Conservation (phyloP, 1,140 invertebrate species). For the Drosophila takahashii region DNA sequence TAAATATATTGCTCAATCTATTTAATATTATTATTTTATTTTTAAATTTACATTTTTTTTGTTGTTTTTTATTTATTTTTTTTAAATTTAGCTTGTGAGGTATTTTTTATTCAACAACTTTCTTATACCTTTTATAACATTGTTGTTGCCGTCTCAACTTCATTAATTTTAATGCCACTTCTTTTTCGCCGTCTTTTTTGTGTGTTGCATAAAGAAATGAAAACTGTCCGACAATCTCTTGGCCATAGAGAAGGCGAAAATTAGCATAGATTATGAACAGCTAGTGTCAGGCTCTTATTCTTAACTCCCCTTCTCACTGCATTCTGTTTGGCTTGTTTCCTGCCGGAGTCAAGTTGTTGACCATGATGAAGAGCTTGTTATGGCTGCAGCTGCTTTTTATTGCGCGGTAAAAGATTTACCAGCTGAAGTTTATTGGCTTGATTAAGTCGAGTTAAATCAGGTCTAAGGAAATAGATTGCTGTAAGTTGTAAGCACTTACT, state of each 20-base stretch:
- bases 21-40: not conserved
- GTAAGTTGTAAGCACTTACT: too few species aligned
- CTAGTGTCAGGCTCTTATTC: conserved; percentile 35
- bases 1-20: too few species aligned
- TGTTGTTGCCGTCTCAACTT: conserved; percentile 52
- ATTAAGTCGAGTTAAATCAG: conserved; percentile 16
- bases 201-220: conserved; percentile 40
- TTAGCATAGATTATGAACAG: conserved; percentile 75
- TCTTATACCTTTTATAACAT: not conserved
- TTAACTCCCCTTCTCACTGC: not conserved
- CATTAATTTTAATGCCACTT: conserved; percentile 73
- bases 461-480: not conserved
- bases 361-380: conserved; percentile 58
- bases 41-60: not conserved
- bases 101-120: not conserved
- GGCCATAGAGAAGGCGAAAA: conserved; percentile 60
- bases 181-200: conserved; percentile 31
- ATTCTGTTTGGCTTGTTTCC: conserved; percentile 16
- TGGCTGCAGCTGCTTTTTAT: conserved; percentile 32
- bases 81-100: not conserved
- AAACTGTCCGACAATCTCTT: conserved; percentile 51
- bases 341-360: conserved; percentile 53
- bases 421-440: conserved; percentile 30
- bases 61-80: too few species aligned
- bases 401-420: conserved; percentile 10